Base-by-base conservation (phyloP, 2,888 invertebrate species). In the Hirtodrosophila duncani region DNA sequence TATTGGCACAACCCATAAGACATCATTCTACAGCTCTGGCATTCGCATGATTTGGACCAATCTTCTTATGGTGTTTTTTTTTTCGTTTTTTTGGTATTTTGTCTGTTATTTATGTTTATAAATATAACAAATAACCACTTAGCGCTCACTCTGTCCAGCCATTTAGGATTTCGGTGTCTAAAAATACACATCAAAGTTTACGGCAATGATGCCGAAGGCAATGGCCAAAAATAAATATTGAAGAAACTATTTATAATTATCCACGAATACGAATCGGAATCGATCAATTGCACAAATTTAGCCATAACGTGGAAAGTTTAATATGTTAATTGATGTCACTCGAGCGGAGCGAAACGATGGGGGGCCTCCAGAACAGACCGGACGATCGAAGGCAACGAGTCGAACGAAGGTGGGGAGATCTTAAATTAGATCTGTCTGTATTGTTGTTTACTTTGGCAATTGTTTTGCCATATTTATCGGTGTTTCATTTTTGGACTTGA, bases 101-200 rank as follows among this genome's bases (percentile, higher is more conserved):
- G 29, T 18, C 24, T 63, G 41, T 42, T 68, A 63, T 63, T 71
- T 53, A 55, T 66, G 61, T 63, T n/a, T 71, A 71, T 71, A 68
- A 77, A 67, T 63, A 77, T 69, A 71, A 66, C 72, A 77, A 71
- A 77, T 64, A 78, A 78, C 55, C 78, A 72, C 78, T 72, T 72
- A 72, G 57, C 67, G 58, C 51, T 31, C 45, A 57, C 64, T 64
- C 64, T 62, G 59, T 72, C 52, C 67, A 52, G 56, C 70, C 67
- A 72, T 69, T 72, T 78, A 57, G 62, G 18, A 30, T 55, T 21
- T 17, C 11, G 14, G 42, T n/a, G 8, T 62, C 56, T 67, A 67
- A 65, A 74, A 67, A 71, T 71, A 77, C 60, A 77, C 66, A 63
- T 77, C 69, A 77, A 72, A 66, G 72, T 38, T 7, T 26, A 43